Conservation (phyloP, 2,113 vertebrate species). For the Ciconia maguari region DNA sequence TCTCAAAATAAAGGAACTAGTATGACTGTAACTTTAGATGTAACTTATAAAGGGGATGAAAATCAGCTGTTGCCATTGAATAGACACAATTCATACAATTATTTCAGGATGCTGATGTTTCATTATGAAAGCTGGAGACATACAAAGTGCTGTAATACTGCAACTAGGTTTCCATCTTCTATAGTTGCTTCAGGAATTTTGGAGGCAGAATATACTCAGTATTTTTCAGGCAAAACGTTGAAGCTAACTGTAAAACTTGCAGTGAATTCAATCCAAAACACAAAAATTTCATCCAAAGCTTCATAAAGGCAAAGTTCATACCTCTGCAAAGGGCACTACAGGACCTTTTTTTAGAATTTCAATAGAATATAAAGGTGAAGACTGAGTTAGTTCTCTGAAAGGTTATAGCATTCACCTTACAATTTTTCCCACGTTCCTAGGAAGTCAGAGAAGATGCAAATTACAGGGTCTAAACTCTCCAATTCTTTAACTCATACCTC, state of each 20-base stretch:
- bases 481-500: neutral
- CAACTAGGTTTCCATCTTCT: neutral
- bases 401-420: neutral
- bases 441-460: neutral
- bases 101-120: neutral
- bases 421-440: neutral
- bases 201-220: neutral
- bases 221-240: neutral
- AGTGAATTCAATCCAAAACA: neutral
- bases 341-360: neutral
- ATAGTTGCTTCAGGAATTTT: neutral
- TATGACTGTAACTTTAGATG: neutral
- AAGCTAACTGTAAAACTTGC: neutral
- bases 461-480: neutral
- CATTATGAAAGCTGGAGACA: neutral
- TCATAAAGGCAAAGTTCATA: neutral
- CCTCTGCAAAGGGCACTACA: neutral
- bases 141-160: neutral
- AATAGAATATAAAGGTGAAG: neutral
- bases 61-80: neutral
- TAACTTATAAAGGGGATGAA: neutral
- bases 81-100: neutral
- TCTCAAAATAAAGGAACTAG: constrained; percentile 19
- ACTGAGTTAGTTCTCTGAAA: neutral
- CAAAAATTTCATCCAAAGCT: neutral